Percentiles rank a stretch among this genome's conserved stretches.
Evolutionary conservation across 2,888 invertebrate species (phyloP).

Genomic region (Sarcophaga subvicina): DNA sequence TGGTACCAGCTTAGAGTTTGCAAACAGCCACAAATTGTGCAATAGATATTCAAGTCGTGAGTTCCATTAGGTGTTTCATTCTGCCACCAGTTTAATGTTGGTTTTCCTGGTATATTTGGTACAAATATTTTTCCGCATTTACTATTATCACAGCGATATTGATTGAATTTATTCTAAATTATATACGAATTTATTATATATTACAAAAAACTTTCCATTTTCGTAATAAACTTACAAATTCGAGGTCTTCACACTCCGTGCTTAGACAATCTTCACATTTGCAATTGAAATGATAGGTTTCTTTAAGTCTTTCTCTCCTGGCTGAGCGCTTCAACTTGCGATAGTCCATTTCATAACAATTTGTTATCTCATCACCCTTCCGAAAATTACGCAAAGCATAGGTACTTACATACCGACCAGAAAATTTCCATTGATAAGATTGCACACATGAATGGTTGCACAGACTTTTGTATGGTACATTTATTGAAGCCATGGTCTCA

Average conservation of each 20-base stretch:
- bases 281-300: conserved; percentile 92
- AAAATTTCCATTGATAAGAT: conserved; percentile 89
- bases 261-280: conserved; percentile 86
- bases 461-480: conserved; percentile 93
- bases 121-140: conserved; percentile 73
- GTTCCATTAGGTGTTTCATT: not conserved
- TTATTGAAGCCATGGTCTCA: conserved; percentile 87
- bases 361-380: conserved; percentile 88
- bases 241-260: conserved; percentile 24
- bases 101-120: conserved; percentile 52
- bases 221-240: conserved; percentile 48
- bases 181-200: not conserved
- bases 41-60: conserved; percentile 34
- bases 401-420: conserved; percentile 87
- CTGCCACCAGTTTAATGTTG: conserved; percentile 73
- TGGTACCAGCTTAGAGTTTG: conserved; percentile 71
- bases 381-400: conserved; percentile 86
- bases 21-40: conserved; percentile 66
- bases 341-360: conserved; percentile 93
- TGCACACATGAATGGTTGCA: conserved; percentile 97
- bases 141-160: conserved; percentile 74
- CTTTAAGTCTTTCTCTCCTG: conserved; percentile 85
- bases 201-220: conserved; percentile 14
- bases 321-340: conserved; percentile 84
- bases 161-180: conserved; percentile 73